Evolutionary conservation across 2,797 vertebrate genomes (phyloP), one percentile per base, ranked within the genome.

Genomic region (Pipistrellus pygmaeus): DNA sequence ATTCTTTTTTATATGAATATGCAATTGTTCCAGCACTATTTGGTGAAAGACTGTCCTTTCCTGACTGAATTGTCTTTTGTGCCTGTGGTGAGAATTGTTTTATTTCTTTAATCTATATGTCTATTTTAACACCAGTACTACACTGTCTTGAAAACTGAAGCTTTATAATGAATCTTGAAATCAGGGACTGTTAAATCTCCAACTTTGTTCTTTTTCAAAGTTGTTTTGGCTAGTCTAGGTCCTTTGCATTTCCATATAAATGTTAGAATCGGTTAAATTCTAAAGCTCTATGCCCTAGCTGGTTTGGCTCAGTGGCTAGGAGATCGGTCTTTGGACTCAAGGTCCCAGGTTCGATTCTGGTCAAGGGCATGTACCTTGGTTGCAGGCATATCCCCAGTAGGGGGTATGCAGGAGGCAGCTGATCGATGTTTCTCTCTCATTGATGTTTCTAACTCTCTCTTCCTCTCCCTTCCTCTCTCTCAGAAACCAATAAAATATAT

Each of bases 281-380:
- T 91, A 62, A 94, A 86, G 71, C 69, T 88, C 53, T 75, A 62
- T n/a, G n/a, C n/a, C n/a, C n/a, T n/a, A n/a, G n/a, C n/a, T n/a
- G n/a, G n/a, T n/a, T n/a, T n/a, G n/a, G n/a, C n/a, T n/a, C n/a
- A n/a, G n/a, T n/a, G n/a, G n/a, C n/a, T n/a, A n/a, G n/a, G n/a
- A n/a, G n/a, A n/a, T n/a, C n/a, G n/a, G n/a, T n/a, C n/a, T n/a
- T n/a, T n/a, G n/a, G n/a, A n/a, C n/a, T n/a, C n/a, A n/a, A n/a
- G n/a, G n/a, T n/a, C n/a, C n/a, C n/a, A n/a, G n/a, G n/a, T n/a
- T n/a, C n/a, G n/a, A n/a, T n/a, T n/a, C n/a, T n/a, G n/a, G n/a
- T n/a, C n/a, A n/a, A n/a, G n/a, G n/a, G n/a, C n/a, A n/a, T n/a
- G n/a, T n/a, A n/a, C n/a, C n/a, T n/a, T n/a, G n/a, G n/a, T n/a